Evolutionary conservation across 2,113 vertebrate genomes (phyloP).

Genomic region (Hippoglossus stenolepis): DNA sequence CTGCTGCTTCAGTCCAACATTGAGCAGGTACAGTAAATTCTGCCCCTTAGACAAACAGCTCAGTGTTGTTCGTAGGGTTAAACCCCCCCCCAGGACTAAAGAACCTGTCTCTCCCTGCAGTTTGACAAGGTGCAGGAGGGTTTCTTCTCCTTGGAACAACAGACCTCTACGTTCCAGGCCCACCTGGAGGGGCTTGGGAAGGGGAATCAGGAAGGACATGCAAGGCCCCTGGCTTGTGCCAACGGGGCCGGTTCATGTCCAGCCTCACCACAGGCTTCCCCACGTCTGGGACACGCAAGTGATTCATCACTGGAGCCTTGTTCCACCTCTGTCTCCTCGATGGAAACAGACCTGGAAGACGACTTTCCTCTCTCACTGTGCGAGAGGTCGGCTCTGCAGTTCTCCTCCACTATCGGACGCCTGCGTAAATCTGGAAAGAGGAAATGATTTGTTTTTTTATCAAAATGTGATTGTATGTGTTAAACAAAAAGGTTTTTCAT

Average conservation of each 20-base stretch:
- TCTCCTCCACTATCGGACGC: constrained; percentile 49
- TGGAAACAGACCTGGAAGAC: not conserved
- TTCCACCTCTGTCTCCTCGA: not conserved
- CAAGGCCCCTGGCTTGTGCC: not conserved
- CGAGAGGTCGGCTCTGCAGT: constrained; percentile 45
- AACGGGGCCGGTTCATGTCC: constrained; percentile 1
- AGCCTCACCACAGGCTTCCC: not conserved
- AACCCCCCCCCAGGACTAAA: not conserved
- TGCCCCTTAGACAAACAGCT: constrained; percentile 7
- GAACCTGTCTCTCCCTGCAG: constrained; percentile 52
- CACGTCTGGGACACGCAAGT: not conserved
- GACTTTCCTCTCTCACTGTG: constrained; percentile 18
- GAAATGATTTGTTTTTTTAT: constrained; percentile 31
- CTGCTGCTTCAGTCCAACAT: constrained; percentile 79
- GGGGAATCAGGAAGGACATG: constrained; percentile 3
- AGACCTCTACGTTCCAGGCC: constrained; percentile 77
- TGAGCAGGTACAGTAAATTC: constrained; percentile 73
- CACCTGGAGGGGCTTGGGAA: constrained; percentile 77
- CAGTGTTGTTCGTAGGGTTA: constrained; percentile 1
- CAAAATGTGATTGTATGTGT: not conserved
- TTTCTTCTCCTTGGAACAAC: constrained; percentile 77
- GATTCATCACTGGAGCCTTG: not conserved
- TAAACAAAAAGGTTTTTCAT: not conserved
- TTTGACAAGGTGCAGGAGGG: constrained; percentile 78
- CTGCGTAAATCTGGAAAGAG: constrained; percentile 54